Evolutionary conservation across 2,888 invertebrate genomes (phyloP), one percentile per base, ranked within the genome.

Genomic region (Cryptops parisi): DNA sequence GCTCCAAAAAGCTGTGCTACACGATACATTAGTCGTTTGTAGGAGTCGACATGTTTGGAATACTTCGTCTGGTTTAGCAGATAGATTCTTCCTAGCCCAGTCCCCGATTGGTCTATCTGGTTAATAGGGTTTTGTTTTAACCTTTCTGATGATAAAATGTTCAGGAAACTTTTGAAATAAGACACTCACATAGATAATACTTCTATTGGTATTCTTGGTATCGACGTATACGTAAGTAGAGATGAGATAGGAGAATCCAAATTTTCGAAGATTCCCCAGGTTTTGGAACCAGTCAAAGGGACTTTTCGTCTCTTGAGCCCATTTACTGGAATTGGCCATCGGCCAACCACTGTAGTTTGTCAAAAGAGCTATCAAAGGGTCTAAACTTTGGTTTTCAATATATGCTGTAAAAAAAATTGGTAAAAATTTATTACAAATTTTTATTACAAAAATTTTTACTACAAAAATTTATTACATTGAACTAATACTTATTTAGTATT

Each of bases 271-370:
- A 15, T 63, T 63, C 52, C 64, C 58, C 5, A 65, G 59, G 1
- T 58, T 25, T 1, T 61, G 62, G 24, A 64, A 46, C 48, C 62
- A 62, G 49, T 62, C 58, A 44, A 64, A 65, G 62, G 62, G 62
- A 12, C 55, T 49, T n/a, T n/a, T n/a, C n/a, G n/a, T n/a, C n/a
- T n/a, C n/a, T 27, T 60, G 58, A 17, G 50, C 25, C 63, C 65
- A 65, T n/a, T n/a, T n/a, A 2, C 27, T 19, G 26, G 43, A 47
- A 59, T 38, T 33, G 38, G 53, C 53, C 50, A 64, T 60, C 5
- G 65, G 64, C 65, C 65, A 65, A 5, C 66, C 55, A 12, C 63
- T 63, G 33, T 27, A n/a, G n/a, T n/a, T n/a, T n/a, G n/a, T n/a
- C n/a, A n/a, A n/a, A n/a, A n/a, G n/a, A n/a, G n/a, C n/a, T n/a